These are phyloP conservation scores for Chinchilla lanigera DNA, from an alignment of 2,113 vertebrate species.

Conservation along the genomic window DNA sequence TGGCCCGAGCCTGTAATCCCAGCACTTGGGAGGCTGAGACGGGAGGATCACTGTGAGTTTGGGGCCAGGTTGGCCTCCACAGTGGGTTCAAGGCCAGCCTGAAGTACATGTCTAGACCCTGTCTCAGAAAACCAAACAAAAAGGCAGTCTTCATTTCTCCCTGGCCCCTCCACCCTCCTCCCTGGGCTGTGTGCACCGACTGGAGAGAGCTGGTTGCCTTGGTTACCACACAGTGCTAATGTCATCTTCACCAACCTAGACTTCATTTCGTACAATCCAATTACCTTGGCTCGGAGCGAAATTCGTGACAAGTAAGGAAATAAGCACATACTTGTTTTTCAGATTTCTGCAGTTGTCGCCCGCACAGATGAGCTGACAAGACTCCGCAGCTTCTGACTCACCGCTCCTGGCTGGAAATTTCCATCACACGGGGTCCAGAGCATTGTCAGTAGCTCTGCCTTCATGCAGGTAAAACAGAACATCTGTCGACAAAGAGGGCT, in stretches of 20 bases:
- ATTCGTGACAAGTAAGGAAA: background rate
- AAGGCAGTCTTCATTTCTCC: background rate
- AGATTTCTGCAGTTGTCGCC: background rate
- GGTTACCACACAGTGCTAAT: background rate
- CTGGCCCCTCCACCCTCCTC: background rate
- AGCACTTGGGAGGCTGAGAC: background rate
- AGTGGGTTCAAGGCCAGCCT: background rate
- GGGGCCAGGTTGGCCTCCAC: background rate
- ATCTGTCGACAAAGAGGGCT: background rate
- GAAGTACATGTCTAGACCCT: background rate
- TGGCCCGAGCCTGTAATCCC: background rate
- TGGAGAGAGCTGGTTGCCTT: background rate
- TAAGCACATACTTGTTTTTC: background rate
- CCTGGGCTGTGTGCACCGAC: no score
- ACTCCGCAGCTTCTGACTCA: background rate
- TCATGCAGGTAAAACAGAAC: background rate
- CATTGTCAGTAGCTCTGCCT: background rate
- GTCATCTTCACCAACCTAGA: background rate
- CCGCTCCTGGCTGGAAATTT: background rate
- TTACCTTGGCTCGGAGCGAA: background rate
- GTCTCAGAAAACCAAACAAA: background rate
- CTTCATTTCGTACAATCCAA: background rate
- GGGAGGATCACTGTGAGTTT: background rate
- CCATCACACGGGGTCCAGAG: accelerated
- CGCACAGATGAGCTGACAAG: background rate